Conservation (phyloP, 1,140 invertebrate species). For the Copidosoma floridanum region DNA sequence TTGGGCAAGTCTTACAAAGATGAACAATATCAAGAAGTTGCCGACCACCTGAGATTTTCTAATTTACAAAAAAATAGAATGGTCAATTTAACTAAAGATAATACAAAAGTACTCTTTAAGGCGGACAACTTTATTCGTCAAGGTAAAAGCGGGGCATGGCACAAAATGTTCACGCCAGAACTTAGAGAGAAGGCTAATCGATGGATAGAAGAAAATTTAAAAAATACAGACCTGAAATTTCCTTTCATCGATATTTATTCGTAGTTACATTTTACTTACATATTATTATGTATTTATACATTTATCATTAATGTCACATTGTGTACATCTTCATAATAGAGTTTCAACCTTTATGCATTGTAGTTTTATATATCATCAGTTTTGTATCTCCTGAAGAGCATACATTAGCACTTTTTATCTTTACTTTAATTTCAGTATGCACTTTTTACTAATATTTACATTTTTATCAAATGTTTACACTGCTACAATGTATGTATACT, state of each 20-base stretch:
- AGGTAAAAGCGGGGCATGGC: slow-evolving; percentile 65
- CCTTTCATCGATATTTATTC: slow-evolving; percentile 39
- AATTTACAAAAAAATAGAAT: slow-evolving; percentile 72
- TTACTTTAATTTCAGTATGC: too few species aligned
- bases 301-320: not conserved
- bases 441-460: too few species aligned
- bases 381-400: too few species aligned
- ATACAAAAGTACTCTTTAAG: slow-evolving; percentile 59
- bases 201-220: slow-evolving; percentile 66
- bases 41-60: slow-evolving; percentile 68
- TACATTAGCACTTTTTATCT: too few species aligned
- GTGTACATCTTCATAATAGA: not conserved
- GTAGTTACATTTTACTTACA: not conserved
- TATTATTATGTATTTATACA: not conserved
- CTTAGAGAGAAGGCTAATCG: slow-evolving; percentile 60
- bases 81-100: slow-evolving; percentile 60
- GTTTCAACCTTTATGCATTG: not conserved
- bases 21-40: slow-evolving; percentile 58
- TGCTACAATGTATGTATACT: too few species aligned
- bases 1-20: slow-evolving; percentile 59
- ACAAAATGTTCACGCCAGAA: slow-evolving; percentile 62
- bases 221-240: slow-evolving; percentile 60
- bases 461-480: too few species aligned
- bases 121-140: slow-evolving; percentile 63
- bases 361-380: not conserved